Percentiles rank a stretch among this genome's conserved stretches.
phyloP scores from a whole-genome alignment of 2,113 vertebrate genomes.

The Cottus gobio region DNA sequence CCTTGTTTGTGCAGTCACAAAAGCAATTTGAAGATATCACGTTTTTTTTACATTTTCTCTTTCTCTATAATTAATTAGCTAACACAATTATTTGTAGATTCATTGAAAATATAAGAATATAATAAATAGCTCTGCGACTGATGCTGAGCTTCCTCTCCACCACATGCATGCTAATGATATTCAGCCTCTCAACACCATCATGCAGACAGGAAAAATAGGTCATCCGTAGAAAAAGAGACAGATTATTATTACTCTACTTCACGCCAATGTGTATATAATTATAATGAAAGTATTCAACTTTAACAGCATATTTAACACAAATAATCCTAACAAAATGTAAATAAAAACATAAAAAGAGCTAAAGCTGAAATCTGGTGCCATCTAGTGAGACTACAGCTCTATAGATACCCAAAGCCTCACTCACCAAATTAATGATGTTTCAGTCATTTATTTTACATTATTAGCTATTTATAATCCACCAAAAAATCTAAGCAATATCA shows the following conservation, averaged over 20 bases:
- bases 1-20: not conserved
- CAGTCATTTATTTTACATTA: not conserved
- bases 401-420: not conserved
- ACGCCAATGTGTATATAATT: not conserved
- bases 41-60: not conserved
- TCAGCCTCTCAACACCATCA: not conserved
- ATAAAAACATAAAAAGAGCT: not conserved
- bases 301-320: not conserved
- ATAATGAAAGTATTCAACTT: not conserved
- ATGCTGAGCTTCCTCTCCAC: not conserved
- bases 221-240: conserved; percentile 29
- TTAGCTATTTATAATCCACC: not conserved
- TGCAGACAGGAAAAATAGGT: conserved; percentile 24
- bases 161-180: conserved; percentile 8
- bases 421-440: not conserved
- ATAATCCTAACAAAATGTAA: not conserved
- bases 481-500: not conserved
- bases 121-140: not conserved
- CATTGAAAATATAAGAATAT: no score
- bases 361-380: conserved; percentile 59
- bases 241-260: not conserved
- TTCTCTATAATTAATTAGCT: not conserved
- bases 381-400: conserved; percentile 50
- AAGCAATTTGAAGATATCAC: not conserved
- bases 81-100: not conserved